phyloP scores from a whole-genome alignment of 2,888 invertebrate genomes.

The Metellina segmentata region DNA sequence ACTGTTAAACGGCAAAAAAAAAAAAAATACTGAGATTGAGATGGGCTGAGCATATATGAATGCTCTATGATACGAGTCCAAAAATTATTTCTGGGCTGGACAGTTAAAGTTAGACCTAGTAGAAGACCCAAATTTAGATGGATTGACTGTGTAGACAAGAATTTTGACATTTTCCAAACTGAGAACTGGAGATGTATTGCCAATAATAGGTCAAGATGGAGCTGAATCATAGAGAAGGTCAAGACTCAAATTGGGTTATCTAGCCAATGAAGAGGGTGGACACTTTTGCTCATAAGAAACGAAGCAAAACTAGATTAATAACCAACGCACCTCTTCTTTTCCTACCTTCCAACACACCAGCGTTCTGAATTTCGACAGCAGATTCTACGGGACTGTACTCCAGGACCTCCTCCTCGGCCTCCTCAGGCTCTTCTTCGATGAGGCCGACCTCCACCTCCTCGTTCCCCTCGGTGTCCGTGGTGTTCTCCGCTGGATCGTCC shows the following conservation, averaged over 20 bases:
- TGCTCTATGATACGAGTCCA: background rate
- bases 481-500: background rate
- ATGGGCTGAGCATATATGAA: background rate
- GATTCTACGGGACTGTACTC: constrained; percentile 20
- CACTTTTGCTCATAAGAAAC: background rate
- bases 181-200: no score
- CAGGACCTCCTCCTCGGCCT: background rate
- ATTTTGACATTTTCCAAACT: no score
- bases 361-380: background rate
- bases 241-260: background rate
- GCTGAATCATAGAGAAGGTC: no score
- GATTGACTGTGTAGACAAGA: no score
- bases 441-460: background rate
- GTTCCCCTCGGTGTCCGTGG: background rate
- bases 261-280: background rate
- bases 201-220: no score
- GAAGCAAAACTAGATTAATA: background rate
- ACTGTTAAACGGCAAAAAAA: no score
- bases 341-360: background rate
- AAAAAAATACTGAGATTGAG: no score
- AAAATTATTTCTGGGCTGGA: background rate
- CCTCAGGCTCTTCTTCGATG: background rate
- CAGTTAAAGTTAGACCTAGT: background rate
- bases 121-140: background rate
- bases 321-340: constrained; percentile 2